These are phyloP conservation scores for Geopemphigus sp. DNA, from an alignment of 1,140 invertebrate species.

Conservation along the genomic window DNA sequence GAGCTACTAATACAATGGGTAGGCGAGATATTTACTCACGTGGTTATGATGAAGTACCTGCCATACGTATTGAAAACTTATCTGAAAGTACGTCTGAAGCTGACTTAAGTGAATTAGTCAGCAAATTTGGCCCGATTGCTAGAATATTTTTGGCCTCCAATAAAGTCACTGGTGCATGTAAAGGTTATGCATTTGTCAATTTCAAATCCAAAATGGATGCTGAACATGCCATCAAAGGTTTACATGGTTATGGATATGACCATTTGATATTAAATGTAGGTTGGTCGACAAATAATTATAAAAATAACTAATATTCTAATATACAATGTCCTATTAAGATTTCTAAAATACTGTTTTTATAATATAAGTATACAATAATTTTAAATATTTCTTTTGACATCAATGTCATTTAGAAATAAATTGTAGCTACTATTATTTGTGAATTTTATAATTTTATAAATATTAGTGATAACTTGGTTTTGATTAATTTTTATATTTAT, in stretches of 20 bases:
- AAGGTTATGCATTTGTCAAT: constrained; percentile 95
- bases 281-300: constrained; percentile 84
- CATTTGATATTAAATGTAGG: constrained; percentile 97
- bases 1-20: constrained; percentile 67
- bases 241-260: constrained; percentile 96
- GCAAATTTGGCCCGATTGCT: constrained; percentile 81
- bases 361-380: neutral
- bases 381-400: neutral
- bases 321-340: neutral
- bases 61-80: constrained; percentile 95
- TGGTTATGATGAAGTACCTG: constrained; percentile 74
- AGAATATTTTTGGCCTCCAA: constrained; percentile 89
- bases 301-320: constrained; percentile 32
- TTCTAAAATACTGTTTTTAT: neutral
- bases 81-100: constrained; percentile 93
- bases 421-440: neutral
- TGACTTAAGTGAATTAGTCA: constrained; percentile 94
- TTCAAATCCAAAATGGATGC: constrained; percentile 88
- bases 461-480: neutral
- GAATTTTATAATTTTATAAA: neutral
- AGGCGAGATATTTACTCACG: constrained; percentile 67
- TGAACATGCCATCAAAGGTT: constrained; percentile 80
- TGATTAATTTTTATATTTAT: no score
- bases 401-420: neutral
- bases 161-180: constrained; percentile 74